phyloP scores from a whole-genome alignment of 2,888 invertebrate genomes.

The Campoplex capitator region DNA sequence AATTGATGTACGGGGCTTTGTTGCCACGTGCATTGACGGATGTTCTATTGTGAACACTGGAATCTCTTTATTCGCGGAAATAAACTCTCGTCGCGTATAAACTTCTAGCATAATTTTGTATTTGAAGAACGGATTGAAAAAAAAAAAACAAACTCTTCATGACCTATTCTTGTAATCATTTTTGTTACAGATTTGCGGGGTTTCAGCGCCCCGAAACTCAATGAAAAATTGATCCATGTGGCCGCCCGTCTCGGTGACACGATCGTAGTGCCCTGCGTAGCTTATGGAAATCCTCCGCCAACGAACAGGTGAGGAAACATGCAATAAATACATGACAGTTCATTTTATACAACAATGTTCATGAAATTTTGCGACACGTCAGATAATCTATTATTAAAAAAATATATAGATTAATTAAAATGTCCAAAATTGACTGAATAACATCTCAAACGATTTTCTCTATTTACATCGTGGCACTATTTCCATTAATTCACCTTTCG shows the following conservation, averaged over 20 bases:
- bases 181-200: constrained; percentile 85
- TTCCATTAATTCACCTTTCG: background rate
- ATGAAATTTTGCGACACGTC: background rate
- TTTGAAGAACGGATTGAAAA: background rate
- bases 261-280: constrained; percentile 87
- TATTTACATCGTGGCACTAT: background rate
- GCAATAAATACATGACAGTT: background rate
- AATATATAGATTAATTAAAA: background rate
- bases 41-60: constrained; percentile 38
- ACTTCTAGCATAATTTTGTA: background rate
- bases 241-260: constrained; percentile 86
- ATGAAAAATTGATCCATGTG: constrained; percentile 85
- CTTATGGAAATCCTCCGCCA: constrained; percentile 87
- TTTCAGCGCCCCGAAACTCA: constrained; percentile 87
- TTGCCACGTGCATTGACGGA: constrained; percentile 28
- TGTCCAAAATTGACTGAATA: background rate
- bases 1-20: constrained; percentile 62
- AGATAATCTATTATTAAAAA: background rate
- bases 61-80: constrained; percentile 27
- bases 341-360: background rate
- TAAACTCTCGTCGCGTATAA: constrained; percentile 2
- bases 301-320: constrained; percentile 85
- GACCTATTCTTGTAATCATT: constrained; percentile 1
- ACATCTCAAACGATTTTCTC: background rate
- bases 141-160: background rate